Evolutionary conservation across 2,797 vertebrate genomes (phyloP).

Genomic region (Lindbergichthys nudifrons): DNA sequence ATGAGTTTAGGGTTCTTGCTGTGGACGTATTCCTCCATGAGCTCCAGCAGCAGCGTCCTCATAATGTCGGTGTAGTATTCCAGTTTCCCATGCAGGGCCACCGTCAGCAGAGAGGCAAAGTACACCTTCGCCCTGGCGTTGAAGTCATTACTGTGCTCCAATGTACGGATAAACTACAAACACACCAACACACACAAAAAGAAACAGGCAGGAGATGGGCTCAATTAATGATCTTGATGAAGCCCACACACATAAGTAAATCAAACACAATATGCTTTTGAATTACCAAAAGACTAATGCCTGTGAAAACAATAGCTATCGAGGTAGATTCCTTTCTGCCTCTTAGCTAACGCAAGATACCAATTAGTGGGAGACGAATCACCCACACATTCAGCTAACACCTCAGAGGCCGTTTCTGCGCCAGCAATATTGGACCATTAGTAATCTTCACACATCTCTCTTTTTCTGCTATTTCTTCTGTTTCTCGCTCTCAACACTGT

Average conservation of each 20-base stretch:
- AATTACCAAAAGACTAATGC: conserved; percentile 57
- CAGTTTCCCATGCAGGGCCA: conserved; percentile 96
- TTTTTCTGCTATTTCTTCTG: conserved; percentile 32
- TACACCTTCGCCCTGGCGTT: conserved; percentile 96
- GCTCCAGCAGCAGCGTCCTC: conserved; percentile 93
- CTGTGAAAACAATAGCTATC: conserved; percentile 55
- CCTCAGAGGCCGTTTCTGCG: conserved; percentile 59
- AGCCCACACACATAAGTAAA: conserved; percentile 26
- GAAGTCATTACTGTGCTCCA: conserved; percentile 95
- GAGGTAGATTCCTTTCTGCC: conserved; percentile 64
- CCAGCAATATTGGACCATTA: conserved; percentile 63
- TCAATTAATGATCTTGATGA: conserved; percentile 45
- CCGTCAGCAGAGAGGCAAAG: conserved; percentile 95
- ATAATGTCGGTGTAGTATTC: conserved; percentile 99
- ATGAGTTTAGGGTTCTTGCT: conserved; percentile 98
- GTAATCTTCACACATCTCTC: conserved; percentile 64
- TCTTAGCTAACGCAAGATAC: conserved; percentile 48
- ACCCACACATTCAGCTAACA: conserved; percentile 64
- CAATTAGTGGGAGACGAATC: conserved; percentile 64
- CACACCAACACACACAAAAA: conserved; percentile 15
- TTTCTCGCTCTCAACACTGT: conserved; percentile 43
- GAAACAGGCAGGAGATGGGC: conserved; percentile 24
- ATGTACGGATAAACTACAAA: conserved; percentile 93
- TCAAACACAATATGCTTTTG: conserved; percentile 36
- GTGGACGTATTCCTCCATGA: conserved; percentile 95